Base-by-base conservation (phyloP, 2,888 invertebrate species). In the Microctonus aethiopoides region DNA sequence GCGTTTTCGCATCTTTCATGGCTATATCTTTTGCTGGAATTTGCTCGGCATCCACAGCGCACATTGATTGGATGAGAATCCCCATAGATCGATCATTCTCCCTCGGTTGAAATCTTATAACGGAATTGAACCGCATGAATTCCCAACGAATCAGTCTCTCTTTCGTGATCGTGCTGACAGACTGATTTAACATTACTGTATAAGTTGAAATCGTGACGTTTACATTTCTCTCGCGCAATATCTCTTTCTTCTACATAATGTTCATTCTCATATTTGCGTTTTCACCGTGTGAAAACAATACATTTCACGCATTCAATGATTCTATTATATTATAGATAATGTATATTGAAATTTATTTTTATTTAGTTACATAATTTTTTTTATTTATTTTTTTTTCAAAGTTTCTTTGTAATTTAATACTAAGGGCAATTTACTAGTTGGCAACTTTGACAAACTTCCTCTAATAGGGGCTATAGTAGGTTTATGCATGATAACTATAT, bases 101-200 rank as follows among this genome's bases (percentile, higher is more conserved):
- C 32, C 51, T 56, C 34, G 46, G 22, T 26, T 13, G 54, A 24
- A n/a, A 13, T 56, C 56, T 56, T 56, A 26, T 24, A 56, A 29
- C 32, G 34, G 59, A 22, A 65, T 65, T 46, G 69, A 65, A 69
- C 51, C 59, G 64, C 59, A 26, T 24, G 59, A 65, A 56, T 63
- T 32, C 41, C 11, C 59, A 57, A 66, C 39, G 26, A 39, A 29
- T 56, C 52, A 34, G 52, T 68, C 20, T 46, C 16, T 46, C 46
- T 46, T 46, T 46, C 62, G 62, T 26, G 46, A 46, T 57, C 46
- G 51, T 59, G 66, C 59, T 67, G 29, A 59, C 56, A 60, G 57
- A 56, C 57, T 64, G 64, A 69, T 59, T 69, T 65, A 60, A 69
- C 64, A 60, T 65, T 34, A 32, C 54, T 39, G 56, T 46, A 41